Evolutionary conservation across 2,888 invertebrate genomes (phyloP).

Genomic region (Andrena trimmerana): DNA sequence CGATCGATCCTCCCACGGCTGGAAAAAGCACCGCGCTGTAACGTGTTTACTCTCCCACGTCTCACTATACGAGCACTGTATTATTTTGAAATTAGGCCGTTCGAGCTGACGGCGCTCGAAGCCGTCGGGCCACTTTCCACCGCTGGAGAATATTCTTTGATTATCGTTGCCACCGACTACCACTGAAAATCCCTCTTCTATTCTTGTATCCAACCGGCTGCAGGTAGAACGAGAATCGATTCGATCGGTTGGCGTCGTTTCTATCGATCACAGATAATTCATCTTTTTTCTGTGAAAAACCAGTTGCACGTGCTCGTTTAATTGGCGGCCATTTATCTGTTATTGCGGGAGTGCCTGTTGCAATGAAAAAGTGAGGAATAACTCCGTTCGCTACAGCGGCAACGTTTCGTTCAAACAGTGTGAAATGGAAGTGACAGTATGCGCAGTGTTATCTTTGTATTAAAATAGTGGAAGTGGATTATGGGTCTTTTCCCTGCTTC

Average conservation of each 20-base stretch:
- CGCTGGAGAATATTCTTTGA: slow-evolving; percentile 3
- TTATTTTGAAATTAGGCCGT: slow-evolving; percentile 6
- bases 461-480: neutral
- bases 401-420: too few relatives aligned
- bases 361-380: neutral
- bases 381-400: too few relatives aligned
- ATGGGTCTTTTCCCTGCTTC: neutral
- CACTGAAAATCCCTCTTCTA: neutral
- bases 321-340: neutral
- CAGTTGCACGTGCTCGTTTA: slow-evolving; percentile 1
- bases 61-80: neutral
- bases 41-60: slow-evolving; percentile 31
- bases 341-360: neutral
- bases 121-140: neutral
- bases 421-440: too few relatives aligned
- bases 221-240: slow-evolving; percentile 37
- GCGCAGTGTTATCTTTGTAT: neutral
- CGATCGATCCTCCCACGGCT: slow-evolving; percentile 59
- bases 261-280: slow-evolving; percentile 13
- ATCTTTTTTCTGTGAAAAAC: neutral
- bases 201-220: neutral
- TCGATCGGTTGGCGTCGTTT: slow-evolving; percentile 4
- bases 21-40: slow-evolving; percentile 19
- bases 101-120: neutral
- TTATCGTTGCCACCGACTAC: neutral